A percentile compares a stretch with the other conserved stretches of the same genome.
Evolutionary conservation across 2,797 vertebrate species (phyloP).

Genomic region (Pipistrellus kuhlii): DNA sequence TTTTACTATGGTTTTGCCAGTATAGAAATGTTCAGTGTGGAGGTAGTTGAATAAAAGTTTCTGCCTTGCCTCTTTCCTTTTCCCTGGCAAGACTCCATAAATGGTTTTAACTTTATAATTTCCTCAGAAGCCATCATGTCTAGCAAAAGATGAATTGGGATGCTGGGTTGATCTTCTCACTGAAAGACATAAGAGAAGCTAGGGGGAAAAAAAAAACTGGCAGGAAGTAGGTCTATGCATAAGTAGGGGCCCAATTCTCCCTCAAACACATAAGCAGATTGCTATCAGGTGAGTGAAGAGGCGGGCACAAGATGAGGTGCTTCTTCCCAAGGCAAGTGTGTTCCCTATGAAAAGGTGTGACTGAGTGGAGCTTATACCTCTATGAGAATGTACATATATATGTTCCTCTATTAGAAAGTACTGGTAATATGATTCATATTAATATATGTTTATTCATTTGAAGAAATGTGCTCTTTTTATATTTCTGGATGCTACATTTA

Average conservation of each 20-base stretch:
- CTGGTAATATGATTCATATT: slow-evolving; percentile 47
- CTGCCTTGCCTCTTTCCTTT: not conserved
- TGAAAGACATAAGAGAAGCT: not conserved
- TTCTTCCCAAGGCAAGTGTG: not conserved
- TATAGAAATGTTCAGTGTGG: not conserved
- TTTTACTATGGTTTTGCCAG: slow-evolving; percentile 23
- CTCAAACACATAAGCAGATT: not conserved
- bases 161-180: not conserved
- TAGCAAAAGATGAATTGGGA: not conserved
- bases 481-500: slow-evolving; percentile 67
- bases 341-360: not conserved
- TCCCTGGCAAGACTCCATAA: not conserved
- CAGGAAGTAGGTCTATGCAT: not conserved
- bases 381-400: not conserved
- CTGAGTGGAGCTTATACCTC: not conserved
- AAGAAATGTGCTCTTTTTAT: slow-evolving; percentile 73
- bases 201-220: not conserved
- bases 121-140: not conserved
- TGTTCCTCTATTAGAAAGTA: slow-evolving; percentile 1
- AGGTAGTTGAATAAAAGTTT: not conserved
- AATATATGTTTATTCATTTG: slow-evolving; percentile 76
- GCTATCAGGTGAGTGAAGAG: not conserved
- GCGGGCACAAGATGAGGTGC: not conserved
- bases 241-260: not conserved
- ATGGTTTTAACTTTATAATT: not conserved